phyloP scores from a whole-genome alignment of 1,140 invertebrate species.

The Drosophila persimilis region DNA sequence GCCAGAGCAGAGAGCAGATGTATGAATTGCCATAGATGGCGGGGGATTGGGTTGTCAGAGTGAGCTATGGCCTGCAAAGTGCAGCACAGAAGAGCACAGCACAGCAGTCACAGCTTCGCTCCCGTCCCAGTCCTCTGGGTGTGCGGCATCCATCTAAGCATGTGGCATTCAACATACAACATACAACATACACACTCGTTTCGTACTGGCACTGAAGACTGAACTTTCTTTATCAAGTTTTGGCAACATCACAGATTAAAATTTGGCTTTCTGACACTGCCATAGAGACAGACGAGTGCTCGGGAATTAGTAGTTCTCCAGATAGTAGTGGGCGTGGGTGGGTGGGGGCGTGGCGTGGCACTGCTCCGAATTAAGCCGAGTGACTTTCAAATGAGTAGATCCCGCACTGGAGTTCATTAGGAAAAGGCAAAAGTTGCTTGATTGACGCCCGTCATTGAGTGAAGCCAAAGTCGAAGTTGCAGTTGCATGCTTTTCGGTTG shows the following conservation, averaged over 20 bases:
- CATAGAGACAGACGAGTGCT: slow-evolving; percentile 40
- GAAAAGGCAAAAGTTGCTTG: slow-evolving; percentile 68
- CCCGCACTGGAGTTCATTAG: slow-evolving; percentile 71
- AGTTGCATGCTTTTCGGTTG: slow-evolving; percentile 27
- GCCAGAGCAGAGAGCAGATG: slow-evolving; percentile 30
- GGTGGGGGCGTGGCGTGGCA: slow-evolving; percentile 19
- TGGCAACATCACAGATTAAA: slow-evolving; percentile 79
- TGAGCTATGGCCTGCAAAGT: slow-evolving; percentile 67
- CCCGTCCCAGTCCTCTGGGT: background rate
- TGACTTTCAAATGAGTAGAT: slow-evolving; percentile 78
- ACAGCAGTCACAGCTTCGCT: background rate
- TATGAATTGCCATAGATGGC: slow-evolving; percentile 26
- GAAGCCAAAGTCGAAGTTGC: slow-evolving; percentile 23
- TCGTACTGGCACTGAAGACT: slow-evolving; percentile 10
- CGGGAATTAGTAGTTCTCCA: slow-evolving; percentile 41
- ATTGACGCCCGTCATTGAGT: slow-evolving; percentile 66
- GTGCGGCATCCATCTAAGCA: slow-evolving; percentile 59
- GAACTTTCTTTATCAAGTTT: slow-evolving; percentile 78
- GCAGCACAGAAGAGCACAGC: slow-evolving; percentile 12
- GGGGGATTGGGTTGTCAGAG: slow-evolving; percentile 37
- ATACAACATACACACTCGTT: slow-evolving; percentile 1
- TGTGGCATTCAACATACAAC: slow-evolving; percentile 54
- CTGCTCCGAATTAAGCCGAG: slow-evolving; percentile 70
- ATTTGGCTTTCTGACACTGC: slow-evolving; percentile 76
- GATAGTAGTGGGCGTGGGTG: background rate